A percentile compares a stretch with the other conserved stretches of the same genome.
Evolutionary conservation across 2,888 invertebrate species (phyloP).

Genomic region (Parapristionchus giblindavisi): DNA sequence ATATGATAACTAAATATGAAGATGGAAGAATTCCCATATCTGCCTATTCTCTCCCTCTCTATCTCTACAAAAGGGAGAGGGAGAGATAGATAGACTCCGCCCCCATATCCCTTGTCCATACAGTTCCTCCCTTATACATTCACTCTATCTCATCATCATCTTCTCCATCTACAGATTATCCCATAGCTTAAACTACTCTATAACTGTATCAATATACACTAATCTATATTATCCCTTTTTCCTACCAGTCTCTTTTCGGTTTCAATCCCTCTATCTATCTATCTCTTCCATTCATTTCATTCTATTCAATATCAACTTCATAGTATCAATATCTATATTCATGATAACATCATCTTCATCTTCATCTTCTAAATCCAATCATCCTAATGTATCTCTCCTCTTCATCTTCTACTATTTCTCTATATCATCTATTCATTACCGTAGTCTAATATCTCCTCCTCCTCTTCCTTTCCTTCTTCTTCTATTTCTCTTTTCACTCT

Average conservation of each 20-base stretch:
- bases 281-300: neutral
- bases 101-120: neutral
- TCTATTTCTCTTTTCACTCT: neutral
- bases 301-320: neutral
- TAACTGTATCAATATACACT: neutral
- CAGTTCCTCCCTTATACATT: slow-evolving; percentile 1
- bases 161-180: too few species aligned
- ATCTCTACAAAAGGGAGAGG: too few species aligned
- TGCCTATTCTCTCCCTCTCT: neutral
- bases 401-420: slow-evolving; percentile 3
- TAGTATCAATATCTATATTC: neutral
- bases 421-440: neutral
- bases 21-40: neutral
- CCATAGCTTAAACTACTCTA: neutral
- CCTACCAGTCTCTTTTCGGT: neutral
- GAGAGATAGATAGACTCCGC: slow-evolving; percentile 1
- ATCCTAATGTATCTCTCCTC: neutral
- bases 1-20: neutral
- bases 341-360: neutral
- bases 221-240: neutral
- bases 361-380: neutral
- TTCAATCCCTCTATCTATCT: neutral
- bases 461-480: neutral
- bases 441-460: slow-evolving; percentile 5
- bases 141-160: neutral